These are phyloP conservation scores for Trichomycterus rosablanca DNA, from an alignment of 2,113 vertebrate genomes.

Conservation along the genomic window DNA sequence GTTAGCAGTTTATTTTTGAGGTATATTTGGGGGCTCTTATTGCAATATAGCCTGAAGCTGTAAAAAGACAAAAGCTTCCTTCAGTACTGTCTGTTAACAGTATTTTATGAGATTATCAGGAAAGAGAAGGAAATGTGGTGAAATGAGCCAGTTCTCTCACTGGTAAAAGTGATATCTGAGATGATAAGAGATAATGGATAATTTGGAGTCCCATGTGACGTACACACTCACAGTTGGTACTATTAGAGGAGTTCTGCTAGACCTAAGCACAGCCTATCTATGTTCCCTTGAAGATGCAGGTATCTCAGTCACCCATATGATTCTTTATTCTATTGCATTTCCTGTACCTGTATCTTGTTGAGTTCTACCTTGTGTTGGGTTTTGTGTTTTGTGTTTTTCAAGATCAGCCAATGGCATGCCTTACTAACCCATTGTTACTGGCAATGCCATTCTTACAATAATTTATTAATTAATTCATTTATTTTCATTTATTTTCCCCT, in stretches of 20 bases:
- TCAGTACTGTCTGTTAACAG: constrained; percentile 1
- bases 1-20: background rate
- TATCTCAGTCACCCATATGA: too few species aligned
- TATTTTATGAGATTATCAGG: background rate
- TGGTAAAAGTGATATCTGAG: background rate
- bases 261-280: constrained; percentile 12
- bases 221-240: background rate
- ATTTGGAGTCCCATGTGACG: background rate
- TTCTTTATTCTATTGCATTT: too few species aligned
- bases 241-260: background rate
- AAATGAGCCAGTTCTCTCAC: constrained; percentile 3
- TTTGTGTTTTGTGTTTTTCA: too few species aligned
- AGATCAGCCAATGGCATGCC: too few species aligned
- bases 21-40: background rate
- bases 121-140: background rate
- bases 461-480: too few species aligned
- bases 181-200: constrained; percentile 13
- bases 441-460: too few species aligned
- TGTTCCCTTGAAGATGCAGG: background rate
- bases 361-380: too few species aligned
- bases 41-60: background rate
- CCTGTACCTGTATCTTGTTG: too few species aligned
- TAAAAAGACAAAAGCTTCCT: background rate
- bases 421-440: too few species aligned
- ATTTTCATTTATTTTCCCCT: too few species aligned